A percentile compares a stretch with the other conserved stretches of the same genome.
phyloP scores from a whole-genome alignment of 2,113 vertebrate species.

The Zingel zingel region DNA sequence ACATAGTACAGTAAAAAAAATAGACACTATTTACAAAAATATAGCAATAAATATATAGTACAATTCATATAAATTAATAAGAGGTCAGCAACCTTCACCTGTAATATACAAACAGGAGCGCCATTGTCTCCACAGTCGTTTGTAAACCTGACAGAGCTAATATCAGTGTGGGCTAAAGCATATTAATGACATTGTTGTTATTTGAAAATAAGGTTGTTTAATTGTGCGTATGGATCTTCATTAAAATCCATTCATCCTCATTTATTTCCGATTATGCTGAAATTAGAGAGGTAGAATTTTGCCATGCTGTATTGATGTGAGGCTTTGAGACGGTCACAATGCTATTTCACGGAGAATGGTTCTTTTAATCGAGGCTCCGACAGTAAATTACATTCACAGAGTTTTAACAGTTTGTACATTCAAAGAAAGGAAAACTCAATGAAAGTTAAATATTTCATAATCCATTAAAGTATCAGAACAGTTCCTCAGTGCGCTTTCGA shows the following conservation, averaged over 20 bases:
- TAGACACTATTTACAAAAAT: no score
- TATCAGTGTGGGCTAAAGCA: not conserved
- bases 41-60: no score
- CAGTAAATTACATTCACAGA: conserved; percentile 62
- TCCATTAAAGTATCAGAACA: conserved; percentile 33
- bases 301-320: conserved; percentile 53
- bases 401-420: conserved; percentile 50
- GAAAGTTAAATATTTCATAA: conserved; percentile 55
- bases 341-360: conserved; percentile 76
- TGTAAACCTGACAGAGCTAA: no score
- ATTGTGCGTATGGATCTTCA: conserved; percentile 60
- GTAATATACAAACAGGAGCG: no score
- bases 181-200: conserved; percentile 43
- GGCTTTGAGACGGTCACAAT: conserved; percentile 50
- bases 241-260: conserved; percentile 60
- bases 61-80: no score
- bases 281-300: conserved; percentile 58
- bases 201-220: conserved; percentile 58
- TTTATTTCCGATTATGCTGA: conserved; percentile 52
- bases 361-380: conserved; percentile 70
- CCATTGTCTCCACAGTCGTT: no score
- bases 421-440: conserved; percentile 50
- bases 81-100: no score
- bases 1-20: no score
- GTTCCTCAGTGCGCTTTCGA: conserved; percentile 18